Percentiles rank a stretch among this genome's conserved stretches.
These are phyloP conservation scores for Glandiceps talaboti DNA, from an alignment of 53 echinoderm and acorn worm species.

Conservation along the genomic window DNA sequence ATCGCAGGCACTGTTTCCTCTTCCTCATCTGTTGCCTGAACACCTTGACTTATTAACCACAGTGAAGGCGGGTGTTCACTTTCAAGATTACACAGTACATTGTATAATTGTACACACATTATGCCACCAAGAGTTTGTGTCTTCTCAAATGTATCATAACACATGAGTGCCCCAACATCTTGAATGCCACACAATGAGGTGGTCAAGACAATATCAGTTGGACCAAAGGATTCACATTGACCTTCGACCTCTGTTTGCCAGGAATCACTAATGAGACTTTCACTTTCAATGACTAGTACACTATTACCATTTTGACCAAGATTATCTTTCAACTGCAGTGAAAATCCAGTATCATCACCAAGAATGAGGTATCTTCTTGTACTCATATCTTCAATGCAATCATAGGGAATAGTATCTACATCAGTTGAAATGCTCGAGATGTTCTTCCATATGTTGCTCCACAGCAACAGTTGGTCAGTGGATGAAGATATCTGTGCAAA, in stretches of 20 bases:
- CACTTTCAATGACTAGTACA: no score
- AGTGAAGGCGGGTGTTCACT: background rate
- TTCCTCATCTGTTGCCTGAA: background rate
- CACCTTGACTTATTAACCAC: background rate
- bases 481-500: constrained; percentile 10
- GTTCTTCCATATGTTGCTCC: background rate
- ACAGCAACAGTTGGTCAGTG: background rate
- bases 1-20: constrained; percentile 10
- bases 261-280: background rate
- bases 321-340: background rate
- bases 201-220: background rate
- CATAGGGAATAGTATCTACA: background rate
- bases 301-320: background rate
- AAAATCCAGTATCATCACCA: background rate
- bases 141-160: background rate
- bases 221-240: background rate
- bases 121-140: background rate
- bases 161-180: background rate
- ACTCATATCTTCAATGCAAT: no score
- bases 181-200: background rate
- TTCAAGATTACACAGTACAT: background rate
- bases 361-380: background rate
- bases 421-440: background rate
- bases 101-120: background rate
- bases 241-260: background rate